These are phyloP conservation scores for Oryzias curvinotus DNA, from an alignment of 2,113 vertebrate genomes.

Conservation along the genomic window DNA sequence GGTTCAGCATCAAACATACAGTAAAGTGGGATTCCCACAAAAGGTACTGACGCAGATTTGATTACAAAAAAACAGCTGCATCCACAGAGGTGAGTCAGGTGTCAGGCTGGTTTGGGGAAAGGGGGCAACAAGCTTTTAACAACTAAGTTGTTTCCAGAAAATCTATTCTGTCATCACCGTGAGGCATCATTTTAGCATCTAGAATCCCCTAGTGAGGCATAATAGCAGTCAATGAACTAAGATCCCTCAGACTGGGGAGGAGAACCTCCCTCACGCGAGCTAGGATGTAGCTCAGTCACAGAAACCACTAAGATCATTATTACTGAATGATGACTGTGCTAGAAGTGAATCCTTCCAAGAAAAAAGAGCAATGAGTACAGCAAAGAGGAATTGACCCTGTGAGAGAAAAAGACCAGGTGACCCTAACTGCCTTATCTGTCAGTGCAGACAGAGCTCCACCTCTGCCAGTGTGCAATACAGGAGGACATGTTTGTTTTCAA, in stretches of 20 bases:
- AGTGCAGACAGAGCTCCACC: no score
- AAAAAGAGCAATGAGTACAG: background rate
- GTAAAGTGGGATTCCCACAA: background rate
- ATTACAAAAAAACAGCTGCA: constrained; percentile 57
- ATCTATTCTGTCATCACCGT: constrained; percentile 60
- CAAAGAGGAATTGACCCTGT: background rate
- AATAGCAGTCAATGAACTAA: constrained; percentile 17
- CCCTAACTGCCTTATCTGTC: no score
- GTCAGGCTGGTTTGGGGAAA: constrained; percentile 27
- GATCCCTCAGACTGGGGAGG: background rate
- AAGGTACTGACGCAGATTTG: constrained; percentile 33
- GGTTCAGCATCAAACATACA: background rate
- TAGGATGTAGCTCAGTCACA: constrained; percentile 9
- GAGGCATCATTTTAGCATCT: constrained; percentile 41
- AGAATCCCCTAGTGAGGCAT: constrained; percentile 10
- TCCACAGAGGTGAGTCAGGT: constrained; percentile 66
- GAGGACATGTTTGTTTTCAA: background rate
- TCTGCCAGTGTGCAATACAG: no score
- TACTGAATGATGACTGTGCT: constrained; percentile 28
- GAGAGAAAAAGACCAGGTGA: no score
- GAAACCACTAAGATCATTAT: constrained; percentile 22
- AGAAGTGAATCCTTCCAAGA: constrained; percentile 10
- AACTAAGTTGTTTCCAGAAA: constrained; percentile 65
- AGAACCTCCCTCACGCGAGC: background rate
- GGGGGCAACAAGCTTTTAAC: constrained; percentile 31